Conservation (phyloP, 2,888 invertebrate species). For the Sminthurinus aureus region DNA sequence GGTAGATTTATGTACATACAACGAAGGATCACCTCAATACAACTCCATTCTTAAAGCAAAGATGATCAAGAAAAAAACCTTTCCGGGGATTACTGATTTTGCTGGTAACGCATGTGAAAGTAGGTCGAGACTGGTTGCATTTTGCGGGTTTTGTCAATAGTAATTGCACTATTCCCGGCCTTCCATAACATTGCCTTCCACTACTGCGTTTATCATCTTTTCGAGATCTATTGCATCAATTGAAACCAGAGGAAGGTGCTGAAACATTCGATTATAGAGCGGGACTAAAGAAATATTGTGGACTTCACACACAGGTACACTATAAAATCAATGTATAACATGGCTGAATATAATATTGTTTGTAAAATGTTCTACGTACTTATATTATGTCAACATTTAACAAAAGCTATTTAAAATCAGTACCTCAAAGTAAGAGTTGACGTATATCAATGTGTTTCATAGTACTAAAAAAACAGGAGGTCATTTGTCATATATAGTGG, state of each 20-base stretch:
- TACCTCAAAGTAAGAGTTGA: not conserved
- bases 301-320: not conserved
- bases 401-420: not conserved
- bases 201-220: constrained; percentile 33
- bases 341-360: not conserved
- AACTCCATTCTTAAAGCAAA: not conserved
- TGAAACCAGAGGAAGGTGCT: too few species aligned
- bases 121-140: constrained; percentile 59
- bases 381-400: not conserved
- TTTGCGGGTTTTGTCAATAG: constrained; percentile 47
- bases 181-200: too few species aligned
- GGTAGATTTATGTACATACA: not conserved
- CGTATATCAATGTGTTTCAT: not conserved
- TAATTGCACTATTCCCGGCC: constrained; percentile 61
- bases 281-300: too few species aligned
- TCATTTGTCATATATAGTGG: not conserved
- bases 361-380: not conserved
- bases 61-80: not conserved
- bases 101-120: constrained; percentile 36
- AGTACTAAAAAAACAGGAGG: not conserved
- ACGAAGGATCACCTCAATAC: not conserved
- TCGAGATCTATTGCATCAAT: too few species aligned
- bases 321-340: not conserved
- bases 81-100: not conserved
- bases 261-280: too few species aligned